Evolutionary conservation across 2,888 invertebrate genomes (phyloP).

Genomic region (Aporophyla lueneburgensis): DNA sequence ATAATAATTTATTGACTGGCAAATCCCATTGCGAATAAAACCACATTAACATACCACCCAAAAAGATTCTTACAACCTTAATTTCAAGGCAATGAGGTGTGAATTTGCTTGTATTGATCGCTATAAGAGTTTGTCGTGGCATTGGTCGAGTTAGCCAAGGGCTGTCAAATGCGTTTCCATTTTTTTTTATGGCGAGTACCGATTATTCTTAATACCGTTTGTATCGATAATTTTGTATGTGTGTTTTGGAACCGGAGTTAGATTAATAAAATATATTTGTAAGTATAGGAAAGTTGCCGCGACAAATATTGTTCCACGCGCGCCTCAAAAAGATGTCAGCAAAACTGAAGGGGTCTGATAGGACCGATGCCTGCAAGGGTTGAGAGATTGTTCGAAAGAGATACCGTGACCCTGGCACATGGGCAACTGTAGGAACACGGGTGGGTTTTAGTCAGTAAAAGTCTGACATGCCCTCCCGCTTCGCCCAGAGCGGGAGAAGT

Average conservation of each 20-base stretch:
- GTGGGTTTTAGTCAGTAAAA: no score
- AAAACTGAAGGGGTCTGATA: no score
- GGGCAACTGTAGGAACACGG: no score
- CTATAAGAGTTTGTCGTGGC: conserved; percentile 20
- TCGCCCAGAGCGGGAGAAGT: no score
- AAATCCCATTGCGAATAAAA: conserved; percentile 77
- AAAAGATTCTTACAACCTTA: conserved; percentile 18
- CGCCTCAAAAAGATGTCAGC: no score
- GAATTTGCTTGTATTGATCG: conserved; percentile 29
- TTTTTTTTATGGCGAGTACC: conserved; percentile 13
- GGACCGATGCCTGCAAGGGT: no score
- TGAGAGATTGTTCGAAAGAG: no score
- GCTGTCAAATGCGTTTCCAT: conserved; percentile 63
- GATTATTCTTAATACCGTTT: conserved; percentile 47
- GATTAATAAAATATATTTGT: no score
- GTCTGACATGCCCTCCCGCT: no score
- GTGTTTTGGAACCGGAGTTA: conserved; percentile 25
- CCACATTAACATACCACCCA: conserved; percentile 24
- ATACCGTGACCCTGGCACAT: no score
- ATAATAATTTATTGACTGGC: conserved; percentile 79
- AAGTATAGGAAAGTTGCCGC: no score
- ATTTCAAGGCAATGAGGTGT: conserved; percentile 41
- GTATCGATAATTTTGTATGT: conserved; percentile 31
- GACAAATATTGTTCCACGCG: no score
- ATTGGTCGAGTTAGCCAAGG: conserved; percentile 64